Evolutionary conservation across 2,888 invertebrate genomes (phyloP).

Genomic region (Apodemia mormo): DNA sequence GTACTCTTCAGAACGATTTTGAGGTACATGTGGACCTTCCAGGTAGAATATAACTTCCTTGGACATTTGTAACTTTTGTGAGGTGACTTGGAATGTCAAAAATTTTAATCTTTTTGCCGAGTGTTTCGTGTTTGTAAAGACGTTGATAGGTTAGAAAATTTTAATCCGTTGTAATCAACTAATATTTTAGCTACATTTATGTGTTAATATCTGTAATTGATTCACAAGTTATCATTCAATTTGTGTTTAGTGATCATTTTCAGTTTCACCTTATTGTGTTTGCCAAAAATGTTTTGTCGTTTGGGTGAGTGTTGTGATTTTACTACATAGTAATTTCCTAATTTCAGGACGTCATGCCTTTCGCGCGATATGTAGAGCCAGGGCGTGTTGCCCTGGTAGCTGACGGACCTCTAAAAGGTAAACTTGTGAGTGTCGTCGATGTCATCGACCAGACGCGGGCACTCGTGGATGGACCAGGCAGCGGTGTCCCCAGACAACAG

Average conservation of each 20-base stretch:
- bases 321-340: slow-evolving; percentile 27
- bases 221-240: not conserved
- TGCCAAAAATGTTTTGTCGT: not conserved
- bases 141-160: slow-evolving; percentile 73
- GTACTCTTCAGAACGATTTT: no score
- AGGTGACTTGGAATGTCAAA: slow-evolving; percentile 27
- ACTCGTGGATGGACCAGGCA: slow-evolving; percentile 95
- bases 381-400: slow-evolving; percentile 98
- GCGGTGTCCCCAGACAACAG: slow-evolving; percentile 89
- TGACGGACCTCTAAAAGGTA: slow-evolving; percentile 94
- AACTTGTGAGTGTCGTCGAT: slow-evolving; percentile 96
- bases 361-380: slow-evolving; percentile 96
- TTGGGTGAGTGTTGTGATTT: not conserved
- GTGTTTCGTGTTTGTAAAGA: slow-evolving; percentile 63
- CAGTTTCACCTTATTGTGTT: not conserved
- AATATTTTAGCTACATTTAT: not conserved
- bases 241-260: not conserved
- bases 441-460: slow-evolving; percentile 98
- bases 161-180: slow-evolving; percentile 59
- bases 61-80: not conserved
- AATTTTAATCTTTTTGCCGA: slow-evolving; percentile 58
- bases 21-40: no score
- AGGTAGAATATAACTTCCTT: no score
- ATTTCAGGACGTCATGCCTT: slow-evolving; percentile 85
- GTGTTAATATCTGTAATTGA: not conserved